Percentiles rank a stretch among this genome's conserved stretches.
These are phyloP conservation scores for Pangasius krempfi DNA, from an alignment of 2,797 vertebrate species.

Conservation along the genomic window DNA sequence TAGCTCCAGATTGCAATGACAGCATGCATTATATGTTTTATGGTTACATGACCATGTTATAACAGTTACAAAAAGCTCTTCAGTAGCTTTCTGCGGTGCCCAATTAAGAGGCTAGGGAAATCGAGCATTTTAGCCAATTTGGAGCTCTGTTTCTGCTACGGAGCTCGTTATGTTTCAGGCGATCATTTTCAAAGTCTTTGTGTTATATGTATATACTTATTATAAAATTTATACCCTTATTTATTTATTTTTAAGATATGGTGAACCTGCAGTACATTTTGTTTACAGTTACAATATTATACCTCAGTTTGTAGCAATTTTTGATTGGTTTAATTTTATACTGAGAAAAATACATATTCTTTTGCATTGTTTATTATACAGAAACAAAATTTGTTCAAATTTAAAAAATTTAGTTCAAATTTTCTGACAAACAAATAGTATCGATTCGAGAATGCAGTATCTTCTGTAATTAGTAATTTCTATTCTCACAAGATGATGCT, in stretches of 20 bases:
- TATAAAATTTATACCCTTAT: not conserved
- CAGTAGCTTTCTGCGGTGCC: no score
- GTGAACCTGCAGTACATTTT: not conserved
- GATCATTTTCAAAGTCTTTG: no score
- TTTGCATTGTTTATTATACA: not conserved
- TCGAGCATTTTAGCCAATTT: not conserved
- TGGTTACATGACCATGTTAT: no score
- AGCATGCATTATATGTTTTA: no score
- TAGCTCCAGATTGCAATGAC: no score
- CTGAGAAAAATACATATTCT: not conserved
- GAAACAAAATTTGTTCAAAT: not conserved
- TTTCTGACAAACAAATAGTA: not conserved
- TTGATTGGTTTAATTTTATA: not conserved
- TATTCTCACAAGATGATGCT: not conserved
- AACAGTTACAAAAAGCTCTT: no score
- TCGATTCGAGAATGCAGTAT: not conserved
- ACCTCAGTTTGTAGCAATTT: not conserved
- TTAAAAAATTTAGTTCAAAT: not conserved
- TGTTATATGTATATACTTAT: not conserved
- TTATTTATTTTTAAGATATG: not conserved
- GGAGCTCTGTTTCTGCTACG: not conserved
- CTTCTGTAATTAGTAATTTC: no score
- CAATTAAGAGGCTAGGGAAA: no score
- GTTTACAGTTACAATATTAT: not conserved
- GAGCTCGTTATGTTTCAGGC: not conserved